A percentile compares a stretch with the other conserved stretches of the same genome.
Conservation (phyloP, 2,888 invertebrate genomes). For the Sthenelais limicola region DNA sequence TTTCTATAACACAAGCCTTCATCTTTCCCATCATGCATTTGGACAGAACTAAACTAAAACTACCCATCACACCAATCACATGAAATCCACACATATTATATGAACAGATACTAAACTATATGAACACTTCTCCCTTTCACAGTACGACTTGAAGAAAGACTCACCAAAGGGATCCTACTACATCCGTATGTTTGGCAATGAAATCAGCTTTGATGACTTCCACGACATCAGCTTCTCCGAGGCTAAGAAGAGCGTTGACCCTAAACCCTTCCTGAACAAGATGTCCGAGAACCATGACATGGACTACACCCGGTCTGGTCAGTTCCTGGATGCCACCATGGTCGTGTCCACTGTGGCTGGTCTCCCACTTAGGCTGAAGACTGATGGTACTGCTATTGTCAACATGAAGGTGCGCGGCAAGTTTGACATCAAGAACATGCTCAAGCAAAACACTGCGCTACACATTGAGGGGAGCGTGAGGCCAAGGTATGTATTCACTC, state of each 20-base stretch:
- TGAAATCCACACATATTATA: too few species aligned
- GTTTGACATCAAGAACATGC: conserved; percentile 80
- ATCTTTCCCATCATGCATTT: too few species aligned
- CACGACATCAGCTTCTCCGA: conserved; percentile 53
- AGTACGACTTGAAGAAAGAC: conserved; percentile 18
- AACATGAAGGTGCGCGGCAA: conserved; percentile 87
- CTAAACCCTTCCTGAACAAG: conserved; percentile 74
- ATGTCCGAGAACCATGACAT: conserved; percentile 80
- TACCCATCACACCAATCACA: too few species aligned
- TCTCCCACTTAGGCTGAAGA: conserved; percentile 86
- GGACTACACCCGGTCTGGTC: conserved; percentile 84
- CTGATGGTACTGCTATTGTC: conserved; percentile 88
- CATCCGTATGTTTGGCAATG: conserved; percentile 91
- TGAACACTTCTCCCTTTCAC: too few species aligned
- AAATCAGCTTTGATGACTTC: conserved; percentile 75
- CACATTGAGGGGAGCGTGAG: conserved; percentile 86
- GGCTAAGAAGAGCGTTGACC: conserved; percentile 66
- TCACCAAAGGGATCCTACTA: conserved; percentile 76
- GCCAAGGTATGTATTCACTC: conserved; percentile 78
- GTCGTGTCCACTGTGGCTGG: conserved; percentile 88
- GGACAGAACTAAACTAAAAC: too few species aligned
- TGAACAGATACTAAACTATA: too few species aligned
- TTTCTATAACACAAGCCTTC: too few species aligned
- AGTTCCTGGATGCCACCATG: conserved; percentile 91
- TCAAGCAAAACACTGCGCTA: conserved; percentile 74